Evolutionary conservation across 2,888 invertebrate species (phyloP).

Genomic region (Leptopilina myrica): DNA sequence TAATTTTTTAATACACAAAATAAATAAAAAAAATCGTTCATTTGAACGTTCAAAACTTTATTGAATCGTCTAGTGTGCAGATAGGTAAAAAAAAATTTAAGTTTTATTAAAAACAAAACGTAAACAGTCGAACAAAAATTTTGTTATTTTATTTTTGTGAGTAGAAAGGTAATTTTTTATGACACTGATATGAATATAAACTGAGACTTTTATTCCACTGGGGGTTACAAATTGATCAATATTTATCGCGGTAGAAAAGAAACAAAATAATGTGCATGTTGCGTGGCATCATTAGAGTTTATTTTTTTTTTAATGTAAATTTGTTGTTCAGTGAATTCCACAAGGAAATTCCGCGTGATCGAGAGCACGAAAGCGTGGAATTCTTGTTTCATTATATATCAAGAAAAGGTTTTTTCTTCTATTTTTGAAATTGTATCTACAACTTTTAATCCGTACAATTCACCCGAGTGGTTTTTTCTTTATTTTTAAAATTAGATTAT

Average conservation of each 20-base stretch:
- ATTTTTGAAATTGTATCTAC: no score
- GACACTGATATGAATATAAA: neutral
- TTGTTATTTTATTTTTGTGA: neutral
- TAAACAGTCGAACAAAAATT: neutral
- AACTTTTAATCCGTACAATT: no score
- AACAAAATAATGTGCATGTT: neutral
- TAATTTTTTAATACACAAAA: no score
- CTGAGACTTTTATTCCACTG: neutral
- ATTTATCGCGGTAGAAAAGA: conserved; percentile 17
- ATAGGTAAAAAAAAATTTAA: no score
- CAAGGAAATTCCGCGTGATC: neutral
- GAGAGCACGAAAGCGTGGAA: neutral
- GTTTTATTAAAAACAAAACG: no score
- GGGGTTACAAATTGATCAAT: conserved; percentile 22
- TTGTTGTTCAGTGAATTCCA: conserved; percentile 21
- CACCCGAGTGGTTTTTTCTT: no score
- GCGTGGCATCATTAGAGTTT: neutral
- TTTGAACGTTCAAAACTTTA: no score
- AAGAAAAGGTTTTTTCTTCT: no score
- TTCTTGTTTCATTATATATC: neutral
- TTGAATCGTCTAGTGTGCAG: no score
- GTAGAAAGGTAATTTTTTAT: neutral
- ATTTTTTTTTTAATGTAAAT: conserved; percentile 14
- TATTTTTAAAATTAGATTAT: no score
- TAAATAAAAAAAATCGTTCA: no score